A percentile compares a stretch with the other conserved stretches of the same genome.
Evolutionary conservation across 2,888 invertebrate species (phyloP).

Genomic region (Apomyelois bistriatella): DNA sequence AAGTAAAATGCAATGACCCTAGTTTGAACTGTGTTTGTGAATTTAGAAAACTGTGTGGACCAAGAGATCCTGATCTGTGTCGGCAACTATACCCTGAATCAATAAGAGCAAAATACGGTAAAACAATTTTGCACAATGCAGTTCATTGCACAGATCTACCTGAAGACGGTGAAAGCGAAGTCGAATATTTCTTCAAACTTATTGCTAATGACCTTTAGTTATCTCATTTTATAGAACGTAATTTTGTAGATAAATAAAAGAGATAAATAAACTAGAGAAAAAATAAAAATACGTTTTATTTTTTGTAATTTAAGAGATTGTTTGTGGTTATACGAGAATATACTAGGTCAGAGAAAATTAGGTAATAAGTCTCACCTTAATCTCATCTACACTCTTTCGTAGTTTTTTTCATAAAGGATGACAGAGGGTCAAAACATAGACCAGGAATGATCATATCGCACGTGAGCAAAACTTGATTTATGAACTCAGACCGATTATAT

Average conservation of each 20-base stretch:
- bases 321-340: too few species aligned
- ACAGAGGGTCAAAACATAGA: too few species aligned
- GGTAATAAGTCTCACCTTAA: too few species aligned
- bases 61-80: conserved; percentile 84
- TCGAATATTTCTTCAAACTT: conserved; percentile 88
- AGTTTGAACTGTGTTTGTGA: conserved; percentile 79
- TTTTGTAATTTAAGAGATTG: too few species aligned
- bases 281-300: too few species aligned
- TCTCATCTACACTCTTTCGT: too few species aligned
- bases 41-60: conserved; percentile 92
- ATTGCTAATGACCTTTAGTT: conserved; percentile 44
- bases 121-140: conserved; percentile 89
- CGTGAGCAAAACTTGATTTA: too few species aligned
- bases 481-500: too few species aligned
- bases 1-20: conserved; percentile 82
- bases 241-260: background rate
- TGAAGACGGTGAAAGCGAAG: conserved; percentile 90
- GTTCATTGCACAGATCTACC: conserved; percentile 95
- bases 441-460: too few species aligned
- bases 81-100: conserved; percentile 88
- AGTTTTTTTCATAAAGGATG: too few species aligned
- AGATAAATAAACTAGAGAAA: background rate
- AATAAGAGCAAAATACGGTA: conserved; percentile 90
- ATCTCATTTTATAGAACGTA: conserved; percentile 4
- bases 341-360: too few species aligned